phyloP scores from a whole-genome alignment of 2,113 vertebrate genomes.

The Halichoerus grypus region DNA sequence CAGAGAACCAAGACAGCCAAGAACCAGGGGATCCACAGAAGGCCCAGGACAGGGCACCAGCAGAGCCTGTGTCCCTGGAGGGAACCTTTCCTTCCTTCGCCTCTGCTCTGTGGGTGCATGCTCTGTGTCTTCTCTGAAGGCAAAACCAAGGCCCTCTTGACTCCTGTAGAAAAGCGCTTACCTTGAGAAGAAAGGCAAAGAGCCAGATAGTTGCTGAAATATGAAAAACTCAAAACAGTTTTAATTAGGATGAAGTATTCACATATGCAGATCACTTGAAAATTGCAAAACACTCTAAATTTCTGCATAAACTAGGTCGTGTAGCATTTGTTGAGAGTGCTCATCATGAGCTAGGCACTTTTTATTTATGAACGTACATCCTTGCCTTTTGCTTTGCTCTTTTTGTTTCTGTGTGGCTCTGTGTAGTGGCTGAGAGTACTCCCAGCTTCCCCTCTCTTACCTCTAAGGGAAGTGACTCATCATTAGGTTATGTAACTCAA shows the following conservation, averaged over 20 bases:
- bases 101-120: background rate
- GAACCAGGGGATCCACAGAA: background rate
- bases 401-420: no score
- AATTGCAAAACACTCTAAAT: background rate
- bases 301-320: background rate
- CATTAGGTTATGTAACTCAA: accelerated
- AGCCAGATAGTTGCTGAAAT: background rate
- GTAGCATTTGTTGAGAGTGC: background rate
- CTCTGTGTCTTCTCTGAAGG: background rate
- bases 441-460: background rate
- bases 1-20: background rate
- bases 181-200: background rate
- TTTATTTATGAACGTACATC: accelerated
- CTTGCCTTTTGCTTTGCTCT: background rate
- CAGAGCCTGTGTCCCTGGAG: accelerated
- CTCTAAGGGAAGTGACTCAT: background rate
- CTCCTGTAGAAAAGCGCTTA: background rate
- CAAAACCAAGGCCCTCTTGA: background rate
- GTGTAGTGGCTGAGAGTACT: background rate
- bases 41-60: accelerated
- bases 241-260: background rate
- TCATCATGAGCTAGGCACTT: no score
- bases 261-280: background rate
- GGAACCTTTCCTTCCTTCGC: background rate
- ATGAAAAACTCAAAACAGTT: background rate